Conservation (phyloP, 2,113 vertebrate genomes). For the Crotalus viridis region DNA sequence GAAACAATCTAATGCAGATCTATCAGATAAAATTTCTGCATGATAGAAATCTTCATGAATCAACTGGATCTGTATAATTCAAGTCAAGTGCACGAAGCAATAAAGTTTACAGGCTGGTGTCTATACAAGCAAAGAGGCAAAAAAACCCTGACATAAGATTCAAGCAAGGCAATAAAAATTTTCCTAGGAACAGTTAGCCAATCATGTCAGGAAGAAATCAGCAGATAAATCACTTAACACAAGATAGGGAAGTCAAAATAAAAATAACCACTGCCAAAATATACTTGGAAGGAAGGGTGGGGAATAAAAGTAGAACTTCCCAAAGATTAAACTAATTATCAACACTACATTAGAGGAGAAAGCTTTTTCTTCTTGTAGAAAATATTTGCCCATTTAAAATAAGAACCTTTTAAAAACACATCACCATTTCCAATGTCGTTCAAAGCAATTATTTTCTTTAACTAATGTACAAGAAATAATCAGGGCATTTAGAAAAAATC, state of each 20-base stretch:
- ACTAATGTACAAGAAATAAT: background rate
- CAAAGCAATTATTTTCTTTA: constrained; percentile 30
- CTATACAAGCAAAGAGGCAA: background rate
- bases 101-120: background rate
- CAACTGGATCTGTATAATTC: background rate
- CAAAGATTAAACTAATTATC: background rate
- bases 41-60: background rate
- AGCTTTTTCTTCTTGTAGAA: constrained; percentile 4
- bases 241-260: background rate
- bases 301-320: background rate
- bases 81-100: background rate
- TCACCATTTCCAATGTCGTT: background rate
- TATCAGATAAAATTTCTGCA: background rate
- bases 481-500: constrained; percentile 35
- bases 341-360: background rate
- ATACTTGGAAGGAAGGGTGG: background rate
- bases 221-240: background rate
- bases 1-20: background rate
- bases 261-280: background rate
- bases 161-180: background rate
- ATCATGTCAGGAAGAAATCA: background rate
- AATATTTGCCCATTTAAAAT: background rate
- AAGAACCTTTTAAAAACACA: constrained; percentile 22
- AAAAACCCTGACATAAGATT: background rate
- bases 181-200: background rate